Percentiles rank a stretch among this genome's conserved stretches.
phyloP scores from a whole-genome alignment of 2,888 invertebrate genomes.

The Drosophila merina region DNA sequence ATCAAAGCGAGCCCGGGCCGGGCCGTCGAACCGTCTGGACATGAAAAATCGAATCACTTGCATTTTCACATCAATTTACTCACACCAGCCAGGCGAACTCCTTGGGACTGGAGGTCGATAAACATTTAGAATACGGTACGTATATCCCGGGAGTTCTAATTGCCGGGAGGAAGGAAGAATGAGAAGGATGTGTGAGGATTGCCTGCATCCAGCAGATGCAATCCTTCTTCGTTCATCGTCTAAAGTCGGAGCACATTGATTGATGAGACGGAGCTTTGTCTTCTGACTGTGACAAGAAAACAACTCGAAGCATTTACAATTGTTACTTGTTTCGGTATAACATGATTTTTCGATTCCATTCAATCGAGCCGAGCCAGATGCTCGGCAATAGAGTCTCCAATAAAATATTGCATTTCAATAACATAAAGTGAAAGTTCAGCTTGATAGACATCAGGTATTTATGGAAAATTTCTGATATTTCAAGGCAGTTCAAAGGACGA shows the following conservation, averaged over 20 bases:
- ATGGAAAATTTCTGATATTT: conserved; percentile 25
- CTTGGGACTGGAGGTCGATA: not conserved
- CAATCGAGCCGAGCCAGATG: conserved; percentile 6
- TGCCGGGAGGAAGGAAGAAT: conserved; percentile 22
- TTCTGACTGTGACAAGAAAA: conserved; percentile 25
- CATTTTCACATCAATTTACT: conserved; percentile 65
- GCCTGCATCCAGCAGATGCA: conserved; percentile 42
- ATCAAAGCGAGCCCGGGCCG: conserved; percentile 24
- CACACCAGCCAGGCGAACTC: conserved; percentile 23
- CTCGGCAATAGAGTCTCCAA: conserved; percentile 2
- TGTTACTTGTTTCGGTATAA: conserved; percentile 25
- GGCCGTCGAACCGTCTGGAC: conserved; percentile 20
- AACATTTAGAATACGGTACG: conserved; percentile 25
- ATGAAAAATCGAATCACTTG: conserved; percentile 68
- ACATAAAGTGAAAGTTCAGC: conserved; percentile 19
- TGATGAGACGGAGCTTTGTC: conserved; percentile 28
- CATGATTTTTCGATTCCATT: conserved; percentile 22
- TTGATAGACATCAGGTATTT: conserved; percentile 16
- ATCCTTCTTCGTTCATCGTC: conserved; percentile 27
- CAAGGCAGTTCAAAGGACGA: conserved; percentile 5
- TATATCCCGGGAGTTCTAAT: conserved; percentile 30
- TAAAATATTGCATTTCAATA: conserved; percentile 11
- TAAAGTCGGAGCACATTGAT: conserved; percentile 21
- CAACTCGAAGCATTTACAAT: conserved; percentile 28
- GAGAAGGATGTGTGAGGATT: conserved; percentile 1